Base-by-base conservation (phyloP, 2,113 vertebrate genomes). In the Mobula hypostoma region DNA sequence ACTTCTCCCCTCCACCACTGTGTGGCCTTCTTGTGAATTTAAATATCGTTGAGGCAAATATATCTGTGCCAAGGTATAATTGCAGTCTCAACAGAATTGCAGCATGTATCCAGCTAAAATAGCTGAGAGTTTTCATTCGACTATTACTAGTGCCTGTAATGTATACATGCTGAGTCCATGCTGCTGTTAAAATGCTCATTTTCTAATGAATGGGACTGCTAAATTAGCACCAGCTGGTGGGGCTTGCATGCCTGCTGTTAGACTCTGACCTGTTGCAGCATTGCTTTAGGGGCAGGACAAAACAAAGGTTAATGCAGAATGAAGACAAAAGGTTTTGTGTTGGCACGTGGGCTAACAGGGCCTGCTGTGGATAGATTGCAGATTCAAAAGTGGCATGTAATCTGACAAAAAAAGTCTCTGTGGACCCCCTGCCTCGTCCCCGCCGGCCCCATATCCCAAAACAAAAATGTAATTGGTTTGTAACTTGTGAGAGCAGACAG, bases 261-360 rank as follows among this genome's bases (percentile, higher is more conserved):
- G n/a, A 17, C 58, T n/a, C 5, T 6, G 85, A 29, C 61, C 61
- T 90, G n/a, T 90, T 90, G 85, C 63, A 0, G 40, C 7, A 29
- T 90, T 66, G 61, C 85, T 36, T 66, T 68, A 66, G 61, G 85
- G 85, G 61, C 61, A 90, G 8, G 85, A 19, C 61, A 21, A 90
- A 36, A 61, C 15, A 90, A 90, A 90, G 85, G 85, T 90, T 66
- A 90, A 68, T 66, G 61, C 85, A 90, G 61, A 90, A 66, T 68
- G 85, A 66, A 90, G 66, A 68, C 85, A 90, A 90, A n/a, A 68
- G 85, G 61, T 61, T 90, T 90, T 90, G 85, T 32, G 29, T 90
- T 90, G 85, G 85, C 85, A 90, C 85, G 85, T 90, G 85, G 63
- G n/a, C 61, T 32, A 17, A 7, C 12, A 6, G 29, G 61, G 5